Percentiles rank a stretch among this genome's conserved stretches.
phyloP scores from a whole-genome alignment of 2,797 vertebrate genomes.

The Eospalax fontanierii region DNA sequence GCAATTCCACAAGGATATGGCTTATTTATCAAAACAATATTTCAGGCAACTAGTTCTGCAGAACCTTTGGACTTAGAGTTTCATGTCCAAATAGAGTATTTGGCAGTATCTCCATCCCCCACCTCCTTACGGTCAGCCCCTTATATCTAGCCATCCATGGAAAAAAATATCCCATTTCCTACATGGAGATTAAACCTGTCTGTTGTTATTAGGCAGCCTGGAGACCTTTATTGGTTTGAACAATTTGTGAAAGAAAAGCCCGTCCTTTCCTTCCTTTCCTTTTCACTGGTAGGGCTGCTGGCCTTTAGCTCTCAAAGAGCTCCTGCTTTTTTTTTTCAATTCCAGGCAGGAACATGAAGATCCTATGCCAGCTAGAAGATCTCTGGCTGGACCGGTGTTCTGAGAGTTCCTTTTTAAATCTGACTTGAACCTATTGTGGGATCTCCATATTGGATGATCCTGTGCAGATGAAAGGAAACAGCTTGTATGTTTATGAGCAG shows the following conservation, averaged over 20 bases:
- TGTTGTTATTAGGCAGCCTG: not conserved
- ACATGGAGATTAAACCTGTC: slow-evolving; percentile 9
- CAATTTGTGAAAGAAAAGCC: slow-evolving; percentile 8
- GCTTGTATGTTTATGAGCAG: slow-evolving; percentile 85
- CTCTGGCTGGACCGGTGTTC: slow-evolving; percentile 74
- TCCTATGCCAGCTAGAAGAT: slow-evolving; percentile 67
- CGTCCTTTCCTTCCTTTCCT: slow-evolving; percentile 52
- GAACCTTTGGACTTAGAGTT: slow-evolving; percentile 58
- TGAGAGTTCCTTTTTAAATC: slow-evolving; percentile 74
- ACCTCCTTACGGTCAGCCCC: not conserved
- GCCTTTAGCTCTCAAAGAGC: slow-evolving; percentile 19
- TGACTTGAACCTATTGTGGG: slow-evolving; percentile 67
- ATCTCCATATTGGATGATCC: slow-evolving; percentile 83
- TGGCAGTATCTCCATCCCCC: not conserved
- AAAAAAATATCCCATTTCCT: not conserved
- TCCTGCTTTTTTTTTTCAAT: not conserved
- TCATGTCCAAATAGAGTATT: not conserved
- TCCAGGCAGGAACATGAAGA: slow-evolving; percentile 27
- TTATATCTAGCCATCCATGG: not conserved
- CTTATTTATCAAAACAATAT: slow-evolving; percentile 87
- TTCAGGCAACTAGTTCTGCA: slow-evolving; percentile 75
- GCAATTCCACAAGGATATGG: slow-evolving; percentile 86
- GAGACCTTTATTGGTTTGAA: slow-evolving; percentile 46
- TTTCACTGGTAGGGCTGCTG: slow-evolving; percentile 1
- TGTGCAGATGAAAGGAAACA: slow-evolving; percentile 85